These are phyloP conservation scores for Sinocyclocheilus maitianheensis DNA, from an alignment of 2,113 vertebrate species.

Conservation along the genomic window DNA sequence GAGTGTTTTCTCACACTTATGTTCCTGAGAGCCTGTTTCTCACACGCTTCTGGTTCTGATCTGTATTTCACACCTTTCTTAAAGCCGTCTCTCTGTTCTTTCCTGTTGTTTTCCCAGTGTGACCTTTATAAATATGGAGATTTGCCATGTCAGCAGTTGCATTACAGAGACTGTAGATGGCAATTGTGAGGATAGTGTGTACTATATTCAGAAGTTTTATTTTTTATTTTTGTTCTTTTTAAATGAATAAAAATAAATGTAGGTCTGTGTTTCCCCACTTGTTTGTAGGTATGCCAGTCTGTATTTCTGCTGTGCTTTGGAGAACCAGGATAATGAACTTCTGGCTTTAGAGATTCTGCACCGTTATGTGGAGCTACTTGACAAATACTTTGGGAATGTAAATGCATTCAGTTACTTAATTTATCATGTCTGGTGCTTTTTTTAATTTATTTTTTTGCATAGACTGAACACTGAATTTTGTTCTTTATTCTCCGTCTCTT, in stretches of 20 bases:
- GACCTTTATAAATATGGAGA: not conserved
- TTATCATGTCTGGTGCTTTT: not conserved
- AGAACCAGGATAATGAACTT: constrained; percentile 93
- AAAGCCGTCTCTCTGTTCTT: not conserved
- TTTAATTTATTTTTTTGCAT: not conserved
- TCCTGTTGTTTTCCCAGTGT: not conserved
- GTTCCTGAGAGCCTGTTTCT: constrained; percentile 18
- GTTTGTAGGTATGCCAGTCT: constrained; percentile 91
- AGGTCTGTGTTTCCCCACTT: not conserved
- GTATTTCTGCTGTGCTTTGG: constrained; percentile 95
- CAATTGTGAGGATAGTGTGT: not conserved
- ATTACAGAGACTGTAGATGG: not conserved
- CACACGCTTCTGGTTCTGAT: not conserved
- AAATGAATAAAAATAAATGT: not conserved
- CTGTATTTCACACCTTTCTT: constrained; percentile 3
- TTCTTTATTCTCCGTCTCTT: not conserved
- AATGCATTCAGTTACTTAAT: constrained; percentile 39
- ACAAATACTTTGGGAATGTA: constrained; percentile 99
- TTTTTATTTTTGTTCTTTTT: not conserved
- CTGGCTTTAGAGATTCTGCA: constrained; percentile 92
- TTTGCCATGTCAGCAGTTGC: not conserved
- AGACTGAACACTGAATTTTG: not conserved
- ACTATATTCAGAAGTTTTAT: not conserved
- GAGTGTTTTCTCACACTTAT: not conserved
- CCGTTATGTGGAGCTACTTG: constrained; percentile 95